Evolutionary conservation across 2,113 vertebrate genomes (phyloP).

Genomic region (Nycticebus coucang): DNA sequence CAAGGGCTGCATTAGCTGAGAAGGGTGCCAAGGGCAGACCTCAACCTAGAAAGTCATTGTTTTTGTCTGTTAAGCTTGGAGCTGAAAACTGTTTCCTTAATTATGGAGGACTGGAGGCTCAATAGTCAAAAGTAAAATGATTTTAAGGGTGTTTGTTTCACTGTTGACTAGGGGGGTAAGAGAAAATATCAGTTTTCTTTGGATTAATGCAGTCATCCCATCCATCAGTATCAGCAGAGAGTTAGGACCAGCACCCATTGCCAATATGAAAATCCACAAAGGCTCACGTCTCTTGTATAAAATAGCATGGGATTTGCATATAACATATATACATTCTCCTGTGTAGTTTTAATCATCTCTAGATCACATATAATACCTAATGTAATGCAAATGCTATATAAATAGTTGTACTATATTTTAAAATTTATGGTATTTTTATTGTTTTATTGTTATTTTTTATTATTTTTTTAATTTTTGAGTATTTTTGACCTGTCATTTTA

Average conservation of each 20-base stretch:
- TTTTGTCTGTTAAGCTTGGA: slow-evolving; percentile 33
- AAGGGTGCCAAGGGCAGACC: not conserved
- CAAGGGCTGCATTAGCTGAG: not conserved
- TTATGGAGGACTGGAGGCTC: slow-evolving; percentile 44
- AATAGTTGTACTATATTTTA: not conserved
- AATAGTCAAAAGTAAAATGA: slow-evolving; percentile 57
- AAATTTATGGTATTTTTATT: not conserved
- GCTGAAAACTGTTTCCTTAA: slow-evolving; percentile 58
- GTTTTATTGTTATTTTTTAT: not conserved
- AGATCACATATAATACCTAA: not conserved
- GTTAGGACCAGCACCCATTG: not conserved
- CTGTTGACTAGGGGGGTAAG: slow-evolving; percentile 34
- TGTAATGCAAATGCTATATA: not conserved
- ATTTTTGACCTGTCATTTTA: not conserved
- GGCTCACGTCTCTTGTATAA: not conserved
- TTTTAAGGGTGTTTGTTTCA: slow-evolving; percentile 64
- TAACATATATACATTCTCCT: not conserved
- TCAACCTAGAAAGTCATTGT: slow-evolving; percentile 26
- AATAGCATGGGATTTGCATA: not conserved
- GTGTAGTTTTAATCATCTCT: not conserved
- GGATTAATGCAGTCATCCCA: not conserved
- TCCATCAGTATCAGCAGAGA: not conserved
- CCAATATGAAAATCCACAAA: not conserved
- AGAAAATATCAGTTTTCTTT: slow-evolving; percentile 55
- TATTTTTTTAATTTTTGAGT: not conserved